Evolutionary conservation across 2,797 vertebrate species (phyloP).

Genomic region (Microcaecilia unicolor): DNA sequence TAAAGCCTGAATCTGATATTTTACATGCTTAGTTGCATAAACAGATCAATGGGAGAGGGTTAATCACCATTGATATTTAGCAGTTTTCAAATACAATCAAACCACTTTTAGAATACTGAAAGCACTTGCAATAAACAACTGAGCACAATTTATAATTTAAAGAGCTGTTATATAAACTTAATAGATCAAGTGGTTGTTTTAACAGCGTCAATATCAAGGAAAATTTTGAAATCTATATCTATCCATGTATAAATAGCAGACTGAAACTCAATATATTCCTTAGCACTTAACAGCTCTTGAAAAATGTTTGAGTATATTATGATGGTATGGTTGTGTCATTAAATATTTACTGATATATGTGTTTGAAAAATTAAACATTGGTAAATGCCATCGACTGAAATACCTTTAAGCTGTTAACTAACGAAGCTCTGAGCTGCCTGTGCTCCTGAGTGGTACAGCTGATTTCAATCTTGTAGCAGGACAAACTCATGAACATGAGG

Average conservation of each 20-base stretch:
- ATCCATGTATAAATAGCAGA: constrained; percentile 32
- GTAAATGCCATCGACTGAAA: background rate
- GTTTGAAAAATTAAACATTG: constrained; percentile 7
- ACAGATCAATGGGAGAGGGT: constrained; percentile 70
- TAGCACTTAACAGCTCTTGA: constrained; percentile 18
- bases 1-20: constrained; percentile 70
- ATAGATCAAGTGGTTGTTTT: constrained; percentile 42
- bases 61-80: constrained; percentile 65
- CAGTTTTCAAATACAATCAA: constrained; percentile 82
- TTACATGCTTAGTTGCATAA: constrained; percentile 65
- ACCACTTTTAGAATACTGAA: constrained; percentile 46
- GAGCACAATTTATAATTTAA: constrained; percentile 47
- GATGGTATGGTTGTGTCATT: constrained; percentile 20
- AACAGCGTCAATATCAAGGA: constrained; percentile 27
- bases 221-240: constrained; percentile 33
- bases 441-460: too few relatives aligned
- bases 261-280: constrained; percentile 29
- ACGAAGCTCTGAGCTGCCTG: too few relatives aligned
- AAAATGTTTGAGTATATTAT: constrained; percentile 24
- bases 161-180: constrained; percentile 42
- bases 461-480: too few relatives aligned
- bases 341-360: constrained; percentile 22
- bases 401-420: background rate
- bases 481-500: too few relatives aligned
- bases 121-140: constrained; percentile 56